Evolutionary conservation across 2,888 invertebrate species (phyloP).

Genomic region (Ichneumoninae sp.): DNA sequence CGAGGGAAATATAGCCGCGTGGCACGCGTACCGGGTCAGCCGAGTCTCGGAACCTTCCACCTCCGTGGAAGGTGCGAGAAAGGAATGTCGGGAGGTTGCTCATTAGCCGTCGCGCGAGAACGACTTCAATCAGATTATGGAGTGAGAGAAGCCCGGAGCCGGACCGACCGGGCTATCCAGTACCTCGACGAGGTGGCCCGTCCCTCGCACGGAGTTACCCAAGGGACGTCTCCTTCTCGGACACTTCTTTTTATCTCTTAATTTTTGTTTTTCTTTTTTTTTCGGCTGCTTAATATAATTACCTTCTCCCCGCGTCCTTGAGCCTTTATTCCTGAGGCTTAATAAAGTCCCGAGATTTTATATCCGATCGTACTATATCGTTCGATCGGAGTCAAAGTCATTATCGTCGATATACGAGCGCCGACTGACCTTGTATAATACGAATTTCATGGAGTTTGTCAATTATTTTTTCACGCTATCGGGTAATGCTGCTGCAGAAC

Average conservation of each 20-base stretch:
- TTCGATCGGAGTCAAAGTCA: constrained; percentile 11
- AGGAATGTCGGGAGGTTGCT: constrained; percentile 77
- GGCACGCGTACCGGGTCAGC: constrained; percentile 71
- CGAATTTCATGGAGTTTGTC: background rate
- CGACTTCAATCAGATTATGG: constrained; percentile 79
- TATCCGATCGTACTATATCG: constrained; percentile 40
- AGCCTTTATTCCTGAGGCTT: constrained; percentile 27
- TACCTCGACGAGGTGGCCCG: constrained; percentile 28
- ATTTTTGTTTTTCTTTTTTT: constrained; percentile 8
- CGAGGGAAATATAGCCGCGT: constrained; percentile 26
- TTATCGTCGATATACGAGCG: background rate
- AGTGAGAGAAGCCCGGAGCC: constrained; percentile 65
- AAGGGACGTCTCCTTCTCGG: constrained; percentile 42
- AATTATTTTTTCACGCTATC: background rate
- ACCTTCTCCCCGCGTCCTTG: constrained; percentile 29
- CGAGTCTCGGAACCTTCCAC: constrained; percentile 20
- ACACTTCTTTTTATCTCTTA: constrained; percentile 17
- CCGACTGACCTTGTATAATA: constrained; percentile 8
- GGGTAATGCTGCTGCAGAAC: no score
- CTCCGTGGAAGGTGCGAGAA: constrained; percentile 71
- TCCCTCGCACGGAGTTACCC: constrained; percentile 27
- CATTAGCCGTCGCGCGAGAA: constrained; percentile 75
- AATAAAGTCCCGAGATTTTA: constrained; percentile 19
- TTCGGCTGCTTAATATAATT: constrained; percentile 30
- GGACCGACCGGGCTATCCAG: constrained; percentile 52